Percentiles rank a stretch among this genome's conserved stretches.
phyloP scores from a whole-genome alignment of 2,888 invertebrate species.

The Polymixis lichenea region DNA sequence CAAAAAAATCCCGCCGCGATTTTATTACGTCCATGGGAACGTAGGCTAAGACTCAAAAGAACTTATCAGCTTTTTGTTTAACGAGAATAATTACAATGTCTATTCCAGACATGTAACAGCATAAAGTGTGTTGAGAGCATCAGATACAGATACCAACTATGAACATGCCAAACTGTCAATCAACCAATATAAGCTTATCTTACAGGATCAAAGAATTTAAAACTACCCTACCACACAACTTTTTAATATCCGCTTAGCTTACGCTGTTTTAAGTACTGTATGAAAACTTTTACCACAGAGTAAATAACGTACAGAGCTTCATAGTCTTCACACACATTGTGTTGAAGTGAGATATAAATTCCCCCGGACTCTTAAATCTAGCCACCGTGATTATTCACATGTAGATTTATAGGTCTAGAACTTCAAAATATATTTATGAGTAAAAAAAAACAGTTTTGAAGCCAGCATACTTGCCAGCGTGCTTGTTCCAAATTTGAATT shows the following conservation, averaged over 20 bases:
- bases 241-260: conserved; percentile 37
- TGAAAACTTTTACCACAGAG: conserved; percentile 14
- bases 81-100: background rate
- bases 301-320: conserved; percentile 34
- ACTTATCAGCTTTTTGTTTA: too few species aligned
- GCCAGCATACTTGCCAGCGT: too few species aligned
- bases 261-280: conserved; percentile 17
- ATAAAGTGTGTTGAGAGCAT: conserved; percentile 17
- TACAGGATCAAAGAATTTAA: conserved; percentile 22
- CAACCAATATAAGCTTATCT: conserved; percentile 30
- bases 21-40: too few species aligned
- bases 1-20: too few species aligned
- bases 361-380: too few species aligned
- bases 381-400: too few species aligned
- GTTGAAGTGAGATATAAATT: too few species aligned
- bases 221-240: conserved; percentile 25
- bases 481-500: too few species aligned
- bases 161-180: conserved; percentile 10
- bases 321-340: background rate
- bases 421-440: too few species aligned
- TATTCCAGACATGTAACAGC: background rate
- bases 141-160: conserved; percentile 8
- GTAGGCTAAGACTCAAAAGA: too few species aligned
- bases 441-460: too few species aligned
- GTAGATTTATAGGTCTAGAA: too few species aligned